phyloP scores from a whole-genome alignment of 2,888 invertebrate species.

The Poecilobothrus nobilitatus region DNA sequence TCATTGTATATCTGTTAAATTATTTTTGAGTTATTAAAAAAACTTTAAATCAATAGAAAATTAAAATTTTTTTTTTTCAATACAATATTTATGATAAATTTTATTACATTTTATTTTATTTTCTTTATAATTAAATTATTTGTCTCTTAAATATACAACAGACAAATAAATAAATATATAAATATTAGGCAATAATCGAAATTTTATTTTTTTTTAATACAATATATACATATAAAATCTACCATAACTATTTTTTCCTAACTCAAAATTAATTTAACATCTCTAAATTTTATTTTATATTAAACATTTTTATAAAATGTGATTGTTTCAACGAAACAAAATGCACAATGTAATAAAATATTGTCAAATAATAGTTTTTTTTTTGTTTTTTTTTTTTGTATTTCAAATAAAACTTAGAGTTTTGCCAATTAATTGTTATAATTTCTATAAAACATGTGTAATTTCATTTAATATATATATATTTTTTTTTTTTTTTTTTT shows the following conservation, averaged over 20 bases:
- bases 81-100: no score
- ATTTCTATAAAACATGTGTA: no score
- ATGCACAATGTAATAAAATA: conserved; percentile 31
- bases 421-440: no score
- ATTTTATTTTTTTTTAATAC: not conserved
- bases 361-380: conserved; percentile 17
- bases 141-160: no score
- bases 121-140: no score
- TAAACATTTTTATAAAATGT: conserved; percentile 18
- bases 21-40: conserved; percentile 32
- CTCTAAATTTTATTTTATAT: not conserved
- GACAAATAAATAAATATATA: no score
- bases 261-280: not conserved
- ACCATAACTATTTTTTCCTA: not conserved
- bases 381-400: no score
- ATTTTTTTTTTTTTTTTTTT: conserved; percentile 22
- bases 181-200: no score
- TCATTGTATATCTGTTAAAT: conserved; percentile 25
- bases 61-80: no score
- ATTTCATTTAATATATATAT: conserved; percentile 16
- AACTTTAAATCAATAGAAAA: conserved; percentile 23
- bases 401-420: no score
- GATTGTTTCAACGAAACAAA: conserved; percentile 21
- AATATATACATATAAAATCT: no score
- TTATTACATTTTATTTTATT: no score